A percentile compares a stretch with the other conserved stretches of the same genome.
Evolutionary conservation across 64 coral and sea anemone species (phyloP).

Genomic region (Acropora tenuis): DNA sequence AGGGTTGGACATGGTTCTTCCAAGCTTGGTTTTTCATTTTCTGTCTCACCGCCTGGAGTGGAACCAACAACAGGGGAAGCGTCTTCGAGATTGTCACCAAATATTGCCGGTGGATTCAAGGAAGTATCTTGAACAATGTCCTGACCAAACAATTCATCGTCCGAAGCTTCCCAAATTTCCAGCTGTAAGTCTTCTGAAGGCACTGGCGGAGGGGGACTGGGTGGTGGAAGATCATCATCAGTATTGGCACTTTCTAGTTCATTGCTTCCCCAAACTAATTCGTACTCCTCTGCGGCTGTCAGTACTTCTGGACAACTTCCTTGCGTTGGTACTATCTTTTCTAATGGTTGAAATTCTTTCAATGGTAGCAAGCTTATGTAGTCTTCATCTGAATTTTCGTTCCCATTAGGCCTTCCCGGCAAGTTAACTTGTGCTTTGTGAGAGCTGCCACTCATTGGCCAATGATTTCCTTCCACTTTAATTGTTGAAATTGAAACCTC

Average conservation of each 20-base stretch:
- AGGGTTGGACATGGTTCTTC: not conserved
- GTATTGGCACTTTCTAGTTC: not conserved
- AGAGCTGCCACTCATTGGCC: not conserved
- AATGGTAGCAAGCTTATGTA: not conserved
- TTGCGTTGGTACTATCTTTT: not conserved
- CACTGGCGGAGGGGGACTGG: not conserved
- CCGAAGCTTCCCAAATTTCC: not conserved
- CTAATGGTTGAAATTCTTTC: not conserved
- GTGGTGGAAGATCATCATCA: conserved; percentile 13
- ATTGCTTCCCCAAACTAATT: not conserved
- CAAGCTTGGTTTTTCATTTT: not conserved
- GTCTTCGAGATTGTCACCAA: not conserved
- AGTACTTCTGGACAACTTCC: not conserved
- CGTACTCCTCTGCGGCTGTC: not conserved
- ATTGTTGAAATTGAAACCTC: not conserved
- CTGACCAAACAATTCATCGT: not conserved
- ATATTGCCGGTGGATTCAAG: conserved; percentile 30
- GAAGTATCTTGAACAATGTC: not conserved
- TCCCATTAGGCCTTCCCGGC: not conserved
- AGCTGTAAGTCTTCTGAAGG: not conserved
- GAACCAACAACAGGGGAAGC: not conserved
- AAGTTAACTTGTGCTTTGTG: not conserved
- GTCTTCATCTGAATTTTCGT: not conserved
- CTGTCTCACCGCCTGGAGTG: not conserved
- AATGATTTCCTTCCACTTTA: not conserved